These are phyloP conservation scores for Bubo scandiacus DNA, from an alignment of 2,113 vertebrate genomes.

Conservation along the genomic window DNA sequence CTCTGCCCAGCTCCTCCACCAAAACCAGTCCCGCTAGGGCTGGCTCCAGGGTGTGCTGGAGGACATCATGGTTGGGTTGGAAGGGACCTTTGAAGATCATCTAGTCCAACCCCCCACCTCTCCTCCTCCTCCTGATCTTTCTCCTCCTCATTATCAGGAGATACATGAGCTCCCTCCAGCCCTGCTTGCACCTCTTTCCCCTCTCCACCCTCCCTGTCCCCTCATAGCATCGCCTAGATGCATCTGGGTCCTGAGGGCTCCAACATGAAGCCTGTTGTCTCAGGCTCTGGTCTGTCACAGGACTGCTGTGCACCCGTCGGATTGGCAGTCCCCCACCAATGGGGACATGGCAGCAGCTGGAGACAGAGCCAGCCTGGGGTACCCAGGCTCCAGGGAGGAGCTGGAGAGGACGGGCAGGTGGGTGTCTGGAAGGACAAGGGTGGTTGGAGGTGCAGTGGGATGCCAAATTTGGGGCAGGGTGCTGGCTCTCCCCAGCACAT, in stretches of 20 bases:
- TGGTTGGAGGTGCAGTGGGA: neutral
- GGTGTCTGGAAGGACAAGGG: neutral
- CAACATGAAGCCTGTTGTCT: neutral
- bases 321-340: neutral
- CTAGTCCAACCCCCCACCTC: neutral
- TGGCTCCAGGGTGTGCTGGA: neutral
- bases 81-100: neutral
- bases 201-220: neutral
- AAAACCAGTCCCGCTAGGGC: neutral
- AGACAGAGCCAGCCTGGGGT: neutral
- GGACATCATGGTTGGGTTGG: neutral
- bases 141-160: neutral
- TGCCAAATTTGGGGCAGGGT: neutral
- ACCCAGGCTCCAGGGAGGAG: constrained; percentile 7
- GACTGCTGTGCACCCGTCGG: neutral
- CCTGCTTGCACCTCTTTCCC: neutral
- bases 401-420: constrained; percentile 75
- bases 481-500: neutral
- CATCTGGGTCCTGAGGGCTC: neutral
- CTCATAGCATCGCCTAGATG: neutral
- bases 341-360: neutral
- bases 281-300: constrained; percentile 38
- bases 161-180: neutral
- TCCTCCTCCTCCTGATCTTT: neutral
- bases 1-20: neutral